These are phyloP conservation scores for Misgurnus mizolepis DNA, from an alignment of 2,113 vertebrate species.

Conservation along the genomic window DNA sequence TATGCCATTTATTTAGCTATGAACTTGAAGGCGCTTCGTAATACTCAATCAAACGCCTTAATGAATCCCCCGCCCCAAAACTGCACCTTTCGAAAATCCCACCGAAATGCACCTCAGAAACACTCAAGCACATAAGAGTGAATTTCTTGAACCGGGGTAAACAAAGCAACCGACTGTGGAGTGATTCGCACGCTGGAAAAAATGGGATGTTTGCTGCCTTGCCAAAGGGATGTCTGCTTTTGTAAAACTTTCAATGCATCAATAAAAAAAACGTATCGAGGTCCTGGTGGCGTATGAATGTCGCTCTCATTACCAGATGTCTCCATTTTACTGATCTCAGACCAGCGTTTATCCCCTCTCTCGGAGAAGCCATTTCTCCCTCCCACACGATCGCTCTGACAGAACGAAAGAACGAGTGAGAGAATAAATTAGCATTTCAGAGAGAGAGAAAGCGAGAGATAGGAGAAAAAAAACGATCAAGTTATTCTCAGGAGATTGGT, in stretches of 20 bases:
- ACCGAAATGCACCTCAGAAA: neutral
- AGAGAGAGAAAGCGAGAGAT: slow-evolving; percentile 17
- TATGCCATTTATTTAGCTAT: slow-evolving; percentile 25
- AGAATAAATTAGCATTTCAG: slow-evolving; percentile 47
- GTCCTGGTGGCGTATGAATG: neutral
- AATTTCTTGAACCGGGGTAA: neutral
- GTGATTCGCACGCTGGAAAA: neutral
- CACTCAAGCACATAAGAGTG: neutral
- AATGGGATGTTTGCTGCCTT: neutral
- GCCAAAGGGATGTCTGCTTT: neutral
- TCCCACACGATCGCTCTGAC: slow-evolving; percentile 21
- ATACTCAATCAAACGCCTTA: slow-evolving; percentile 16
- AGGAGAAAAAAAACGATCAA: neutral
- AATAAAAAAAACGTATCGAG: slow-evolving; percentile 1
- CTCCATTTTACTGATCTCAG: slow-evolving; percentile 35
- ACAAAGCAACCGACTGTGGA: neutral
- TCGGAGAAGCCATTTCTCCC: slow-evolving; percentile 17
- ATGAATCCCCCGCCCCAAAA: slow-evolving; percentile 6
- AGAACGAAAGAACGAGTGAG: slow-evolving; percentile 3
- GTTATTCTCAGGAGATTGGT: slow-evolving; percentile 41
- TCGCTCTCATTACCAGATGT: slow-evolving; percentile 36
- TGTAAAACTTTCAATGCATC: slow-evolving; percentile 25
- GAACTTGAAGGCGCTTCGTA: slow-evolving; percentile 4
- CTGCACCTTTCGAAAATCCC: slow-evolving; percentile 6
- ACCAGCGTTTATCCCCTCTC: slow-evolving; percentile 28